Evolutionary conservation across 1,140 invertebrate genomes (phyloP).

Genomic region (Calephelis nemesis): DNA sequence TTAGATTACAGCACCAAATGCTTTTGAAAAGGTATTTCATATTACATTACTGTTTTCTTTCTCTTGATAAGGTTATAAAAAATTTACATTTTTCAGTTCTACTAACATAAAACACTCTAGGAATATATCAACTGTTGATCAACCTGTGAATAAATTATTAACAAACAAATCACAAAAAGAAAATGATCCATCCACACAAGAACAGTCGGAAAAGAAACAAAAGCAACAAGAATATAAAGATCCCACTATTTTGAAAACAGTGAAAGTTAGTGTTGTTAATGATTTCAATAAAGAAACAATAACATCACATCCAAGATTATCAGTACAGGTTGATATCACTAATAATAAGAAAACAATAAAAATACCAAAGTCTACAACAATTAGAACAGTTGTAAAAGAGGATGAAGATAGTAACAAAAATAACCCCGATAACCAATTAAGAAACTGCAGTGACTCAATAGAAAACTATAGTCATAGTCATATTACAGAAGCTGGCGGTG

Average conservation of each 20-base stretch:
- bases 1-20: conserved; percentile 61
- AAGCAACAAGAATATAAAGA: conserved; percentile 44
- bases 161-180: conserved; percentile 58
- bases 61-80: not conserved
- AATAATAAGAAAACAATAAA: conserved; percentile 60
- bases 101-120: conserved; percentile 52
- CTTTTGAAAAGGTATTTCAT: conserved; percentile 61
- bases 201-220: not conserved
- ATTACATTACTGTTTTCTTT: not conserved
- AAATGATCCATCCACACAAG: conserved; percentile 44
- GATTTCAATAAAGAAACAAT: conserved; percentile 42
- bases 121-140: conserved; percentile 21
- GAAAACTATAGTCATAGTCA: conserved; percentile 13
- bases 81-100: conserved; percentile 44
- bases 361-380: conserved; percentile 40
- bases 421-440: not conserved
- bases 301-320: conserved; percentile 36
- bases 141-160: conserved; percentile 29
- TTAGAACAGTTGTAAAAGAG: conserved; percentile 31
- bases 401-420: conserved; percentile 18
- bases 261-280: conserved; percentile 54
- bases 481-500: conserved; percentile 28
- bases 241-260: conserved; percentile 34
- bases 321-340: conserved; percentile 52
- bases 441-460: not conserved